Percentiles rank a stretch among this genome's conserved stretches.
Conservation (phyloP, 2,888 invertebrate genomes). For the Cryptosula pallasiana region DNA sequence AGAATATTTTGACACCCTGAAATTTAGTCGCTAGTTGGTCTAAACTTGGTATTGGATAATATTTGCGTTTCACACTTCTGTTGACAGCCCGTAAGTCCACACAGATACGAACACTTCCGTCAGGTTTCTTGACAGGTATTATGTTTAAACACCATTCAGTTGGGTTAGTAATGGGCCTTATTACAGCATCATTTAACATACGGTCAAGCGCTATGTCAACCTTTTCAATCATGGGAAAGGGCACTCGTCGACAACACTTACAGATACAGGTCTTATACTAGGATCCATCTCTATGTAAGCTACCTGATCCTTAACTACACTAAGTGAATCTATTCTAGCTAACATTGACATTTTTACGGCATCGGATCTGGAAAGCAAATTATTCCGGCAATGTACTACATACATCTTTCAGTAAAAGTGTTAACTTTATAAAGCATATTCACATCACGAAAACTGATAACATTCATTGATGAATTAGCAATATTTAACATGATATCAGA, state of each 20-base stretch:
- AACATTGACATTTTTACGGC: neutral
- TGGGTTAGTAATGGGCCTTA: neutral
- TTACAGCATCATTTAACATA: neutral
- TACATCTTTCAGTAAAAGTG: neutral
- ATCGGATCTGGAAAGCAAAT: neutral
- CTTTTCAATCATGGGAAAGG: neutral
- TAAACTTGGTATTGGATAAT: neutral
- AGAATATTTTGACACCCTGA: neutral
- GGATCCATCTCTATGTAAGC: neutral
- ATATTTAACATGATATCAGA: neutral
- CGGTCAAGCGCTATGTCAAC: neutral
- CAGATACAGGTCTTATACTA: too few relatives aligned
- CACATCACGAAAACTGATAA: neutral
- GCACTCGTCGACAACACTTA: too few relatives aligned
- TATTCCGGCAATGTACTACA: neutral
- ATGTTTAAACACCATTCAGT: neutral
- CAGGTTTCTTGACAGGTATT: neutral
- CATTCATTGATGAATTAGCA: neutral
- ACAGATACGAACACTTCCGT: neutral
- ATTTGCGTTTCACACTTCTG: neutral
- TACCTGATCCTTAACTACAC: neutral
- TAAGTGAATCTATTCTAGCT: too few relatives aligned
- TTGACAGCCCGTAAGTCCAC: neutral
- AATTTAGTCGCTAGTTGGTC: conserved; percentile 5
- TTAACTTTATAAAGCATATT: neutral